Evolutionary conservation across 2,113 vertebrate species (phyloP), one percentile per base, ranked within the genome.

Genomic region (Microcebus tavaratra): DNA sequence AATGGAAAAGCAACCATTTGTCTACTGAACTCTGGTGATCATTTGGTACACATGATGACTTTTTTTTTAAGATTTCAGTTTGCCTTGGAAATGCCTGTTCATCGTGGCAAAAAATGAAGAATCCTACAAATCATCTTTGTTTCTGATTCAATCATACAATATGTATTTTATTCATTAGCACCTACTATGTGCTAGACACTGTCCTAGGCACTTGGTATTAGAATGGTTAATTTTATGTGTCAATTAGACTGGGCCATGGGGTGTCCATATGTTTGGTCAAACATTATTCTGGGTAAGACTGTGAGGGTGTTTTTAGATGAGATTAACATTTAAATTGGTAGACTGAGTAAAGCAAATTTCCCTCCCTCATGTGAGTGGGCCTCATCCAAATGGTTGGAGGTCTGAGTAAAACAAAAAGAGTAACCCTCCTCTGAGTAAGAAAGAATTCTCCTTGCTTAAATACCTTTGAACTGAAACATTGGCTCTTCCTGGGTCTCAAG

Each of bases 131-230:
- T 53, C 10, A 70, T 72, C 5, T 81, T 85, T 50, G 27, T 82
- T 86, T 85, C 67, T 72, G 85, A 90, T 85, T 34, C 39, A 88
- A 39, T 72, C 45, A 90, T 70, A 29, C 36, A 95, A 92, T 65
- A n/a, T 31, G 5, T 59, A 67, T 79, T 79, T 93, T 88, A 76
- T 90, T 80, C 39, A 70, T 79, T n/a, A 59, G 6, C 48, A 81
- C 25, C 29, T 80, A 50, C 18, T 88, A 55, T 27, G 8, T 79
- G 48, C 50, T 39, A 55, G 76, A 73, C 15, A 93, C 68, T 83
- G 14, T 79, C 42, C 29, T 36, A 79, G 27, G 39, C 29, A 67
- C 55, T 92, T 89, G 65, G 34, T 48, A 67, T 42, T 57, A 5
- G 34, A 70, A 48, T 61, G 4, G 4, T 55, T 73, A 29, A 48